phyloP scores from a whole-genome alignment of 2,113 vertebrate genomes.

The Entelurus aequoreus region DNA sequence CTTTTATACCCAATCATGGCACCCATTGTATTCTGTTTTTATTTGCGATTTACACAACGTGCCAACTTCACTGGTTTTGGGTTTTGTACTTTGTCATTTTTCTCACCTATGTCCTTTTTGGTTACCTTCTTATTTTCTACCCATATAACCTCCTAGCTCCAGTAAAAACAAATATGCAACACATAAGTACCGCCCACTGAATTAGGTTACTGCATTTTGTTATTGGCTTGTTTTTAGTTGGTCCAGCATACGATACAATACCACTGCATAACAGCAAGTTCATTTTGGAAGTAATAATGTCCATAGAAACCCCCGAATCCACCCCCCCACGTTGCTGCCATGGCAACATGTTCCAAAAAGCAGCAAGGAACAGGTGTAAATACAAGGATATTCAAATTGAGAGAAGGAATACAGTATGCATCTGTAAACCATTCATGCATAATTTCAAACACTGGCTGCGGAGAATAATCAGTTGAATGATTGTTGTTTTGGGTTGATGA shows the following conservation, averaged over 20 bases:
- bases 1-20: too few relatives aligned
- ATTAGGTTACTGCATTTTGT: too few relatives aligned
- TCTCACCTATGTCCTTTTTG: too few relatives aligned
- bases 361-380: conserved; percentile 33
- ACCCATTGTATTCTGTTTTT: too few relatives aligned
- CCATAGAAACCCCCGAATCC: not conserved
- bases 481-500: conserved; percentile 23
- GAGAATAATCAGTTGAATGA: conserved; percentile 23
- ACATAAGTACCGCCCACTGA: too few relatives aligned
- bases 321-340: conserved; percentile 24
- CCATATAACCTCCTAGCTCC: too few relatives aligned
- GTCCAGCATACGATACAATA: conserved; percentile 1
- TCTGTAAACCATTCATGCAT: conserved; percentile 16
- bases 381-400: not conserved
- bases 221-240: too few relatives aligned
- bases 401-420: conserved; percentile 3
- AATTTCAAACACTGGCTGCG: conserved; percentile 3
- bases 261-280: conserved; percentile 28
- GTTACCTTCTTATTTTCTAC: too few relatives aligned
- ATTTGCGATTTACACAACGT: too few relatives aligned
- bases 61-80: too few relatives aligned
- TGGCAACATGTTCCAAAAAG: conserved; percentile 47
- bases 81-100: too few relatives aligned
- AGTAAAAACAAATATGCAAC: too few relatives aligned
- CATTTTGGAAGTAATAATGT: conserved; percentile 11